Conservation (phyloP, 2,888 invertebrate species). For the Drosophila maculinotata region DNA sequence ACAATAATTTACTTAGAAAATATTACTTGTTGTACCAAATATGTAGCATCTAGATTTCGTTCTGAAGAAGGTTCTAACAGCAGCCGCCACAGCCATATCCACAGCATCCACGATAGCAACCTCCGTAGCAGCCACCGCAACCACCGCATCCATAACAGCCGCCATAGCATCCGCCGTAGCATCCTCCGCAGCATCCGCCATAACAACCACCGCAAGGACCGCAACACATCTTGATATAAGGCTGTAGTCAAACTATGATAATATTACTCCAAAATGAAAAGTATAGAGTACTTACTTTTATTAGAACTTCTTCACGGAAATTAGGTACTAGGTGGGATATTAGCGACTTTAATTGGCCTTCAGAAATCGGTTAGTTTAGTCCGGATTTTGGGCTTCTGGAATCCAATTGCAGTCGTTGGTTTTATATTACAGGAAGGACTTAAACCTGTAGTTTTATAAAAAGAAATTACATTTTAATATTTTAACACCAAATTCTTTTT, state of each 20-base stretch:
- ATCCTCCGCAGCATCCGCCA: neutral
- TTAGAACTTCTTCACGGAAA: neutral
- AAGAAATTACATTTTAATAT: neutral
- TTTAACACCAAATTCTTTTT: no score
- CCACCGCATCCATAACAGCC: neutral
- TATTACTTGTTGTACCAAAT: no score
- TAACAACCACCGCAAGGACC: slow-evolving; percentile 7
- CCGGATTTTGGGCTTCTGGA: neutral
- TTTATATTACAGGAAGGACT: neutral
- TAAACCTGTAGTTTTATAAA: slow-evolving; percentile 2
- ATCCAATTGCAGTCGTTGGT: neutral
- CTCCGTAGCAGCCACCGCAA: neutral
- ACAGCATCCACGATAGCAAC: neutral
- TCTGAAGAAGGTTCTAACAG: no score
- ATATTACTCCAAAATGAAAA: neutral
- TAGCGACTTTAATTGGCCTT: neutral
- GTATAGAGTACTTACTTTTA: slow-evolving; percentile 1
- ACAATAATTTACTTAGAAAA: no score
- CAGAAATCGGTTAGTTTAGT: neutral
- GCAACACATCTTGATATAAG: slow-evolving; percentile 13
- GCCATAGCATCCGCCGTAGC: neutral
- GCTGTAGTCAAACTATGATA: neutral
- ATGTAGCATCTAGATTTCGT: no score
- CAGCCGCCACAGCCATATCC: no score
- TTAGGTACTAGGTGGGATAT: neutral